Evolutionary conservation across 2,113 vertebrate species (phyloP), one percentile per base, ranked within the genome.

Genomic region (Microtus montanus): DNA sequence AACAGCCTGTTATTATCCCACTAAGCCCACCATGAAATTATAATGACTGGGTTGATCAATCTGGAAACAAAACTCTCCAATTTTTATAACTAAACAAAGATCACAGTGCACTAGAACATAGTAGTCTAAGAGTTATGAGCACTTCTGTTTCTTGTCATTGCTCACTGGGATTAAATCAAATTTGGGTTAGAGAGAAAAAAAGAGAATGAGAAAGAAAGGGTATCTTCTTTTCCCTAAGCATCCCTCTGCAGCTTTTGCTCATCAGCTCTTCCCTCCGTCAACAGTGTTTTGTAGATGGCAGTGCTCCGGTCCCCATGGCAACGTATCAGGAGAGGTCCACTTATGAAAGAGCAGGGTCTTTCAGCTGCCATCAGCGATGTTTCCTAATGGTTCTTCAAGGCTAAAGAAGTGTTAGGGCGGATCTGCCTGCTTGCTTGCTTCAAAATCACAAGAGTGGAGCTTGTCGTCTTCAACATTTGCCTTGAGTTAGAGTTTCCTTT

Each of bases 281-380:
- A 92, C 38, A 58, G n/a, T 41, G 78, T 84, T 33, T 95, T 96
- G 54, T 96, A 71, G 92, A 93, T 87, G 74, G 19, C 89, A 83
- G 84, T 97, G 80, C 87, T 83, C 24, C 15, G 22, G 71, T 98
- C 86, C 44, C 97, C 87, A 94, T 94, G 88, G 93, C 95, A 98
- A 98, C 96, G 5, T 63, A 77, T 93, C 95, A 95, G 96, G 89
- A 94, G 93, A 96, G 90, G 90, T 74, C 92, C 88, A 68, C 17
- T 79, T 94, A 88, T 79, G 87, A 95, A 96, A 96, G 94, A 87
- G 78, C 94, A 89, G 74, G 33, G 54, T 89, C 75, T 88, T 89
- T 89, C 89, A 77, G 89, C 82, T 96, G 86, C 90, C 77, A 44
- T 41, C 13, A 79, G 58, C 54, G 33, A 38, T 88, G 66, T 64